Evolutionary conservation across 92 coral and sea anemone species (phyloP).

Genomic region (Paragorgia papillata): DNA sequence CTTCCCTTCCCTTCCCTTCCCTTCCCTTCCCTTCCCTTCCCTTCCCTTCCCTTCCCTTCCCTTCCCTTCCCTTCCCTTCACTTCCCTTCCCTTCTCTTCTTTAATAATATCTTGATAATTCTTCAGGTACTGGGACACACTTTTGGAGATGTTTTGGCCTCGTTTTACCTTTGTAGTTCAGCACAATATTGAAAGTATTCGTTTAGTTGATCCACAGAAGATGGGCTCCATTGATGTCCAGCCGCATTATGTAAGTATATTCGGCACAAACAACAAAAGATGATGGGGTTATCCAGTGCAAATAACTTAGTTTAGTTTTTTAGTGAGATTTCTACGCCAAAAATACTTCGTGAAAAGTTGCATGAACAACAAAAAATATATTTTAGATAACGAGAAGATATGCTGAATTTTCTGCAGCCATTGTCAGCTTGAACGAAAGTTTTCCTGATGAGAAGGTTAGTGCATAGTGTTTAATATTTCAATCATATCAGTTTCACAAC

Average conservation of each 20-base stretch:
- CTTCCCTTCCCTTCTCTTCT: too few relatives aligned
- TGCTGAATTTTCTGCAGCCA: constrained; percentile 98
- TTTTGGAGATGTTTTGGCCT: constrained; percentile 99
- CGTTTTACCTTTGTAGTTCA: constrained; percentile 92
- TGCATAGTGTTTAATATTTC: neutral
- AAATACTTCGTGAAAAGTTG: too few relatives aligned
- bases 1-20: too few relatives aligned
- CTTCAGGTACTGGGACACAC: constrained; percentile 93
- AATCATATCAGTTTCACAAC: neutral
- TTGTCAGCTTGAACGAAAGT: constrained; percentile 96
- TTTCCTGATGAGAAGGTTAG: constrained; percentile 98
- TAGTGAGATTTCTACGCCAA: too few relatives aligned
- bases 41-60: too few relatives aligned
- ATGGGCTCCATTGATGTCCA: constrained; percentile 90
- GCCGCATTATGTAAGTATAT: constrained; percentile 87
- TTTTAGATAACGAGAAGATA: constrained; percentile 92
- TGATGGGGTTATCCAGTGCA: too few relatives aligned
- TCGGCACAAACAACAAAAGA: too few relatives aligned
- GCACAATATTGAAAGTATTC: constrained; percentile 91
- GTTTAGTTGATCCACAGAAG: constrained; percentile 90
- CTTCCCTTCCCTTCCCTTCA: too few relatives aligned
- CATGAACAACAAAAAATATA: too few relatives aligned
- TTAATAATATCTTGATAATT: neutral
- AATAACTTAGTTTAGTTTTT: too few relatives aligned
- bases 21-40: too few relatives aligned